phyloP scores from a whole-genome alignment of 1,140 invertebrate species.

The Chironomus tepperi region DNA sequence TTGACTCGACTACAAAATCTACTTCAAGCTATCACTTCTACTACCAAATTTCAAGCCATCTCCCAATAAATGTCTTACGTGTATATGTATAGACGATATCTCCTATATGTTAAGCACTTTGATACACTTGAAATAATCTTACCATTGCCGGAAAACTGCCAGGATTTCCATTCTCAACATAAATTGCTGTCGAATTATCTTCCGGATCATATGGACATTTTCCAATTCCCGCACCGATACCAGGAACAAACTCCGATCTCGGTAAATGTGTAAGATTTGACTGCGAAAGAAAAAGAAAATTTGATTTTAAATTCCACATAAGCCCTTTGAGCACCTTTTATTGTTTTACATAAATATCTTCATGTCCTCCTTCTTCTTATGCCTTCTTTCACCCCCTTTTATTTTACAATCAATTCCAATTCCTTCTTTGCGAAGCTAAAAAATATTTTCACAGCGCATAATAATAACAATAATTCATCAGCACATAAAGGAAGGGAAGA shows the following conservation, averaged over 20 bases:
- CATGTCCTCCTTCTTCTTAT: background rate
- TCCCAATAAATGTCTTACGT: no score
- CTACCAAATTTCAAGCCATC: no score
- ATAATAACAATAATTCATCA: background rate
- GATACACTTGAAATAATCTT: constrained; percentile 30
- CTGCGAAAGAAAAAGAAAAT: constrained; percentile 40
- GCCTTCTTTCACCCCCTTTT: no score
- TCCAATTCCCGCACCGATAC: constrained; percentile 71
- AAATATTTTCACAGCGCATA: background rate
- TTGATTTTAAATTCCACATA: background rate
- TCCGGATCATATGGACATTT: constrained; percentile 83
- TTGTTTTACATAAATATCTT: background rate
- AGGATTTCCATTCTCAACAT: constrained; percentile 78
- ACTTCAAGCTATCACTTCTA: no score
- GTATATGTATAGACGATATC: no score
- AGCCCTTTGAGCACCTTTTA: background rate
- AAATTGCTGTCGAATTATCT: constrained; percentile 81
- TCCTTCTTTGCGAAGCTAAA: no score
- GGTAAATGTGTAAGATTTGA: constrained; percentile 62
- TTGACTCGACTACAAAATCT: no score
- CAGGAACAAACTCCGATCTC: constrained; percentile 65
- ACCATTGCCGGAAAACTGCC: constrained; percentile 64
- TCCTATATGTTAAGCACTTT: background rate
- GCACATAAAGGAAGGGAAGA: background rate
- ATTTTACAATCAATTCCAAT: no score